Percentiles rank a stretch among this genome's conserved stretches.
Conservation (phyloP, 2,113 vertebrate species). For the Dicaeum eximium region DNA sequence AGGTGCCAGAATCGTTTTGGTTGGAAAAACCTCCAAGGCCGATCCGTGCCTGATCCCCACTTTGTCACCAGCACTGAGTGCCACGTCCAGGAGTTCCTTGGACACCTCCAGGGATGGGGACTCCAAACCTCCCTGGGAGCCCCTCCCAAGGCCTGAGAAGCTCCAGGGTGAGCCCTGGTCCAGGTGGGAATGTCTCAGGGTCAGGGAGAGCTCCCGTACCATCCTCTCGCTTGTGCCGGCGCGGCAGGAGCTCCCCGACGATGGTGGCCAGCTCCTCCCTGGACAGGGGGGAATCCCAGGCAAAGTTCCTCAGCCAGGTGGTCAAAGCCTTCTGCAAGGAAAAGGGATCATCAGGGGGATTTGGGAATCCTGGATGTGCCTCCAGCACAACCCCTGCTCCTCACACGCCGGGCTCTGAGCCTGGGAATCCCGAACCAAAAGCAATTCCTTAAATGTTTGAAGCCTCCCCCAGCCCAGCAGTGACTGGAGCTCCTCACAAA, state of each 20-base stretch:
- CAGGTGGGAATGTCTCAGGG: rapidly evolving
- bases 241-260: neutral
- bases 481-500: neutral
- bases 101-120: neutral
- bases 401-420: neutral
- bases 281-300: neutral
- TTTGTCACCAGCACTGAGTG: neutral
- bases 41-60: rapidly evolving
- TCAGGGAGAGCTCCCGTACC: neutral
- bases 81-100: rapidly evolving
- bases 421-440: neutral
- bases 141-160: neutral
- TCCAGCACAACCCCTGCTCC: neutral
- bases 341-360: neutral
- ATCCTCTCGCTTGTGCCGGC: neutral
- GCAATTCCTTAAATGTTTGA: neutral
- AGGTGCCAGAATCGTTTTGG: neutral
- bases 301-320: slow-evolving; percentile 6
- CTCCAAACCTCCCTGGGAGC: neutral
- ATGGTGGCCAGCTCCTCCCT: neutral
- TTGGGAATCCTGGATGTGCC: neutral
- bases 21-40: neutral
- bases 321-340: neutral
- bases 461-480: rapidly evolving
- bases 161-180: neutral